These are phyloP conservation scores for Pseudochromis fuscus DNA, from an alignment of 2,797 vertebrate genomes.

Conservation along the genomic window DNA sequence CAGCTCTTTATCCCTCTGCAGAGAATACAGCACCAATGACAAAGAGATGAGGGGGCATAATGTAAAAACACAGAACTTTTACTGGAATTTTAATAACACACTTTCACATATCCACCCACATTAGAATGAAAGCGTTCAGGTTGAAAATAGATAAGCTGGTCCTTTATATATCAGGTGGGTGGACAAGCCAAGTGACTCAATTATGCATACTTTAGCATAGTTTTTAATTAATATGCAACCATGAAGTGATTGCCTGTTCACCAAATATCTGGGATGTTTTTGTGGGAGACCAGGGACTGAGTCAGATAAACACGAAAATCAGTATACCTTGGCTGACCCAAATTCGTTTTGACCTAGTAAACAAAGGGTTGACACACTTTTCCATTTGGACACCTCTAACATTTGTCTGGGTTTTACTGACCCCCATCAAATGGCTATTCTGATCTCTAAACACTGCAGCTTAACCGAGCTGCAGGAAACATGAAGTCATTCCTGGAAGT, in stretches of 20 bases:
- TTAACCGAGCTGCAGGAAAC: slow-evolving; percentile 18
- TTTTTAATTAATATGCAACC: slow-evolving; percentile 1
- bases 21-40: background rate
- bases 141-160: slow-evolving; percentile 1
- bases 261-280: background rate
- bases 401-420: slow-evolving; percentile 13
- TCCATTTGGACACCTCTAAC: slow-evolving; percentile 40
- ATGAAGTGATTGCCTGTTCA: background rate
- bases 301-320: slow-evolving; percentile 35
- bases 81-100: slow-evolving; percentile 25
- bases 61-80: slow-evolving; percentile 31
- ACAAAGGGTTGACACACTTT: slow-evolving; percentile 47
- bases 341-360: slow-evolving; percentile 49
- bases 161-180: slow-evolving; percentile 22
- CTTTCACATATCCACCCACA: slow-evolving; percentile 33
- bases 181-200: too few species aligned
- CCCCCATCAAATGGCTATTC: slow-evolving; percentile 37
- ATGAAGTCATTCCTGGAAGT: slow-evolving; percentile 45
- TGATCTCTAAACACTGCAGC: slow-evolving; percentile 17
- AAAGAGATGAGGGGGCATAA: slow-evolving; percentile 15
- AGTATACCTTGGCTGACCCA: slow-evolving; percentile 36
- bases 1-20: background rate
- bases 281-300: background rate
- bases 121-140: slow-evolving; percentile 13
- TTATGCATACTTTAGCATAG: slow-evolving; percentile 7